Conservation (phyloP, 2,888 invertebrate species). For the Cloeon dipterum region DNA sequence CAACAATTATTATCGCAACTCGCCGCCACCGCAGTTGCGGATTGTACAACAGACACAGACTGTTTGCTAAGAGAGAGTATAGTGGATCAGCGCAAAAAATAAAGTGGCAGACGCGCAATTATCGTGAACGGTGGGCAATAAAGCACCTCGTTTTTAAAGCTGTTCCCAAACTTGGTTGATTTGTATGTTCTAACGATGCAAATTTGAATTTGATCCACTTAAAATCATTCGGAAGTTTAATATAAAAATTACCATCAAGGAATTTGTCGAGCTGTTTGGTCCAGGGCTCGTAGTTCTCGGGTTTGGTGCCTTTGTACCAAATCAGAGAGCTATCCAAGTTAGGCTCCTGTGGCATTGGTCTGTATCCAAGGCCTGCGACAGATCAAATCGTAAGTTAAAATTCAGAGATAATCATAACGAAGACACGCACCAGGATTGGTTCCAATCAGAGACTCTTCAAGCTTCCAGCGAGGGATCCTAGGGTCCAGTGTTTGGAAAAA, state of each 20-base stretch:
- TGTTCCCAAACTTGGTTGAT: no score
- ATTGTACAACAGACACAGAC: no score
- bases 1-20: no score
- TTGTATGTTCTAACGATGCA: no score
- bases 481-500: conserved; percentile 80
- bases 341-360: conserved; percentile 66
- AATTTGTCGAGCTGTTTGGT: conserved; percentile 48
- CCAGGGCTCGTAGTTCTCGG: conserved; percentile 57
- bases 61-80: no score
- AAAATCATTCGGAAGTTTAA: no score
- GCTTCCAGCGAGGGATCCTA: conserved; percentile 74
- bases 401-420: no score
- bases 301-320: conserved; percentile 71
- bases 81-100: conserved; percentile 1
- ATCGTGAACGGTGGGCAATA: no score
- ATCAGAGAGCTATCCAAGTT: conserved; percentile 89
- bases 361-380: conserved; percentile 57
- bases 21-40: no score
- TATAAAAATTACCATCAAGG: conserved; percentile 45
- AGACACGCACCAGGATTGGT: conserved; percentile 86
- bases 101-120: no score
- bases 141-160: no score
- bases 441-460: conserved; percentile 70
- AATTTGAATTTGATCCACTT: no score
- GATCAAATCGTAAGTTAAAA: neutral